Evolutionary conservation across 2,888 invertebrate species (phyloP).

Genomic region (Onthophagus sagittarius): DNA sequence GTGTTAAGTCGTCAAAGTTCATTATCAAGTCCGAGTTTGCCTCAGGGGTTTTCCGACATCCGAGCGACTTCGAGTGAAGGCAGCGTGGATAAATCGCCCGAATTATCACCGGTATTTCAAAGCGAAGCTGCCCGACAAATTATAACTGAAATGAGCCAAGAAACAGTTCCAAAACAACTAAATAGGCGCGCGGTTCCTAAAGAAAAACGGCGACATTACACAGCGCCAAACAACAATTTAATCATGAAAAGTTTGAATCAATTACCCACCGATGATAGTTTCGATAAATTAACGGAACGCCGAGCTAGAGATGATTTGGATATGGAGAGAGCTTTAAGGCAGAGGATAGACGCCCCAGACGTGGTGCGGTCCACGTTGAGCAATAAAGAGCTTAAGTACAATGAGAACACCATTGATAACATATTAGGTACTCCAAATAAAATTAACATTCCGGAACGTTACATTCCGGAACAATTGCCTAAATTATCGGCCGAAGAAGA

Average conservation of each 20-base stretch:
- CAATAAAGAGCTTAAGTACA: conserved; percentile 62
- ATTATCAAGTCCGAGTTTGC: conserved; percentile 38
- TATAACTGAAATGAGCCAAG: conserved; percentile 70
- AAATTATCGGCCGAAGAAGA: conserved; percentile 83
- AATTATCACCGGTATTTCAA: conserved; percentile 77
- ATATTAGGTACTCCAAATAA: conserved; percentile 84
- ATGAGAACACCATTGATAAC: conserved; percentile 81
- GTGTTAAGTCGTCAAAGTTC: conserved; percentile 36
- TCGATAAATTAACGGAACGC: conserved; percentile 45
- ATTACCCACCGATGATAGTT: conserved; percentile 39
- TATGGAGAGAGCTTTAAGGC: conserved; percentile 79
- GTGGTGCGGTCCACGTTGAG: conserved; percentile 79
- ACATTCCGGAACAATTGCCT: conserved; percentile 86
- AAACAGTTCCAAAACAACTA: conserved; percentile 38
- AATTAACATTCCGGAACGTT: conserved; percentile 87
- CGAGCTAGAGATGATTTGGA: conserved; percentile 80
- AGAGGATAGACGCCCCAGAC: conserved; percentile 75
- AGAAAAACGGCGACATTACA: conserved; percentile 82
- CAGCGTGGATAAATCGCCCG: conserved; percentile 39
- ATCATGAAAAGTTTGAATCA: conserved; percentile 44
- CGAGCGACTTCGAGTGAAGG: conserved; percentile 27
- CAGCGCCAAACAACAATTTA: conserved; percentile 65
- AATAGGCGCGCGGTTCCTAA: conserved; percentile 68
- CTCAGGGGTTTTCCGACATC: conserved; percentile 33
- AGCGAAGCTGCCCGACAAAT: conserved; percentile 85